A percentile compares a stretch with the other conserved stretches of the same genome.
Evolutionary conservation across 1,140 invertebrate species (phyloP).

Genomic region (Megalopta genalis): DNA sequence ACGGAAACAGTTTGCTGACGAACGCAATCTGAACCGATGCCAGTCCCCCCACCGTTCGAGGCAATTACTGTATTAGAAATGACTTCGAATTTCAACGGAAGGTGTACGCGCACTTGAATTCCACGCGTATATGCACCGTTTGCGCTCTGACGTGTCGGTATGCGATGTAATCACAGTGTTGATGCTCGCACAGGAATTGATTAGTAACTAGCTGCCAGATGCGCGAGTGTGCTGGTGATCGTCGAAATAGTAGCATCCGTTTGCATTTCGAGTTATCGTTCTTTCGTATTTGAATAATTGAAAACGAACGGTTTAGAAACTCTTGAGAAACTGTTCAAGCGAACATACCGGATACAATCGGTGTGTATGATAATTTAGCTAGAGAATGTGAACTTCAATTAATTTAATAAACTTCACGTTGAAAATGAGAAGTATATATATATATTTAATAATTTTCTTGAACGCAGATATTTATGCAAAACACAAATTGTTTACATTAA

Average conservation of each 20-base stretch:
- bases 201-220: conserved; percentile 65
- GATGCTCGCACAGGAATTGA: conserved; percentile 60
- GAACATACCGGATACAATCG: background rate
- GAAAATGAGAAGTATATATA: too few relatives aligned
- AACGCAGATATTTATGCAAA: too few relatives aligned
- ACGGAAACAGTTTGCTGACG: conserved; percentile 39
- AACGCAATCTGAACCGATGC: conserved; percentile 53
- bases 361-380: too few relatives aligned
- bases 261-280: background rate
- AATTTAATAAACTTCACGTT: too few relatives aligned
- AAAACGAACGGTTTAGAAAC: background rate
- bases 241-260: conserved; percentile 47
- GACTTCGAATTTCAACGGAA: conserved; percentile 38
- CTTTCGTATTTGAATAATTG: background rate
- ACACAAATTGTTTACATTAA: too few relatives aligned
- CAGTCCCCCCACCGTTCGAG: conserved; percentile 11
- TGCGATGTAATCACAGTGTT: conserved; percentile 35
- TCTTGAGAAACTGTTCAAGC: background rate
- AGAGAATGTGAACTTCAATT: too few relatives aligned
- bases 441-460: too few relatives aligned
- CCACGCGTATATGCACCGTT: conserved; percentile 28
- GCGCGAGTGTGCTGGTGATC: conserved; percentile 40
- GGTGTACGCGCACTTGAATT: conserved; percentile 31
- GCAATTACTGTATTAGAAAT: conserved; percentile 56
- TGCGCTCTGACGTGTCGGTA: conserved; percentile 30